These are phyloP conservation scores for Prionace glauca DNA, from an alignment of 2,797 vertebrate species.

Conservation along the genomic window DNA sequence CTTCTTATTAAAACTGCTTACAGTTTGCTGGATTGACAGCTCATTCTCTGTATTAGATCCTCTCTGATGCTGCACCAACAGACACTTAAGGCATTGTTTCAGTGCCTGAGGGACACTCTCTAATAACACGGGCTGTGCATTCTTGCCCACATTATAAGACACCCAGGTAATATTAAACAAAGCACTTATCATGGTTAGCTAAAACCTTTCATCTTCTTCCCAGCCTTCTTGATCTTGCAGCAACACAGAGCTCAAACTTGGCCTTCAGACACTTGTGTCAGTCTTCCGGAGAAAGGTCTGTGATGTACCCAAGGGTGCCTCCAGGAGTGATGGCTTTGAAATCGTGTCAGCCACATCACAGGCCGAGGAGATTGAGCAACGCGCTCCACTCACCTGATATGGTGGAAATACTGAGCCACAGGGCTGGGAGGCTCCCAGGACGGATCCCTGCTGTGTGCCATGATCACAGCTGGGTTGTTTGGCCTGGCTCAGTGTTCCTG, in stretches of 20 bases:
- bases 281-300: not conserved
- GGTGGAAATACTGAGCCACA: not conserved
- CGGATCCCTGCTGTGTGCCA: not conserved
- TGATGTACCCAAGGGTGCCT: not conserved
- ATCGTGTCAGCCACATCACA: not conserved
- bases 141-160: not conserved
- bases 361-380: not conserved
- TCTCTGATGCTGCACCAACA: not conserved
- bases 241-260: not conserved
- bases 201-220: constrained; percentile 6
- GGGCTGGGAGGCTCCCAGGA: not conserved
- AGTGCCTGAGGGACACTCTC: not conserved
- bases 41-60: not conserved
- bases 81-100: constrained; percentile 25
- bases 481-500: not conserved
- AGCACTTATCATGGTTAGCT: not conserved
- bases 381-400: not conserved
- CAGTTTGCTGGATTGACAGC: constrained; percentile 26
- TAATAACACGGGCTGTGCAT: not conserved
- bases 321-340: not conserved
- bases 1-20: constrained; percentile 25
- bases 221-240: not conserved
- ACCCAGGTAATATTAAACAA: not conserved
- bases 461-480: not conserved
- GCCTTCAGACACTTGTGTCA: not conserved